Base-by-base conservation (phyloP, 2,888 invertebrate species). In the Platynereis dumerilii region DNA sequence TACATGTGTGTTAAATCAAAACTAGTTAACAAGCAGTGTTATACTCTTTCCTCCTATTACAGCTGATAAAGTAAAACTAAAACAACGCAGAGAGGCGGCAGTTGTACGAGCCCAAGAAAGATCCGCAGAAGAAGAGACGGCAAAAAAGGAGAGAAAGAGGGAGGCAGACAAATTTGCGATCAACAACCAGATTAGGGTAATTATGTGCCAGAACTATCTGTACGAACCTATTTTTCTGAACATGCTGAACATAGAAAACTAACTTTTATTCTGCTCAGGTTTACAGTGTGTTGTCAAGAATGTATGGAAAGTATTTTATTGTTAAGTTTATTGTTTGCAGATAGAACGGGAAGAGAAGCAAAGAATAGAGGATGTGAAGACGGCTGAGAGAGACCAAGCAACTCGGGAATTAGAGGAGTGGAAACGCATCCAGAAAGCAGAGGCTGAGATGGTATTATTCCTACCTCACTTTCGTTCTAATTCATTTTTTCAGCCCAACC, bases 331-430 rank as follows among this genome's bases (percentile, higher is more conserved):
- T 2, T 7, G 7, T 22, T 57, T 2, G 22, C 45, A 83, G 82
- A 66, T 82, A 17, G 89, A 90, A 72, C 86, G 87, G 0, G 83
- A 84, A 70, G 88, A 88, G 56, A 87, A 90, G 68, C 82, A 87
- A 48, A 78, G 87, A 70, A 91, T 92, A 83, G 89, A 91, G 66
- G 80, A 84, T 0, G 86, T 89, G 57, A 88, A 89, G 77, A 87
- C 90, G 70, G 78, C 81, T 0, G 90, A 91, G 79, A 87, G 89
- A 70, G 84, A 86, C 56, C 87, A 87, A 76, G 90, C 90, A 1
- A 88, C 91, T 86, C 86, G 87, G 0, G 89, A 90, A 69, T 83
- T 92, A 52, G 88, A 90, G 76, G 84, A 87, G 63, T 91, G 81
- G 81, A 83, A 83, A 74, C 78, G 80, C 55, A 75, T 79, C 67